These are phyloP conservation scores for Rattus norvegicus DNA, from an alignment of 2,113 vertebrate species.

Conservation along the genomic window DNA sequence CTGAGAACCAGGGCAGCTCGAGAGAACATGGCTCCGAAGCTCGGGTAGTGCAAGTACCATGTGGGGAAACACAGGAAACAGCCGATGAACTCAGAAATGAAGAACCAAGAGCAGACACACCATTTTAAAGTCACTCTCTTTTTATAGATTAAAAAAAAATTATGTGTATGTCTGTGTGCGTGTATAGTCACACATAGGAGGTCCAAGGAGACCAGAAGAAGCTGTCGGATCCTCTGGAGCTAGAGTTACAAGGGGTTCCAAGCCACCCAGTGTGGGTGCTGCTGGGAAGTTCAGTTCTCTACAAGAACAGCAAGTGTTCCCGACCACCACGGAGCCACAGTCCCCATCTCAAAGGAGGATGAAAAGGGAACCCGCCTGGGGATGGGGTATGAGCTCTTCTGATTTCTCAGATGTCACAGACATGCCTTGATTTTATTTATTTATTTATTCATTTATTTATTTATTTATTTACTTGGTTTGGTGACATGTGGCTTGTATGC, in stretches of 20 bases:
- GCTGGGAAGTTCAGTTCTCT: background rate
- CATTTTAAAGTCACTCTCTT: background rate
- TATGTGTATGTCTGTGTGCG: background rate
- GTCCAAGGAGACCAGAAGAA: background rate
- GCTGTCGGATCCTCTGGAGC: background rate
- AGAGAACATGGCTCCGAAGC: background rate
- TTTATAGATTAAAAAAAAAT: background rate
- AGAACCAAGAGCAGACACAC: background rate
- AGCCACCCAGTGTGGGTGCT: background rate
- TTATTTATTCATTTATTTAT: no score
- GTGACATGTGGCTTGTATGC: background rate
- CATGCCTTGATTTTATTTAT: background rate
- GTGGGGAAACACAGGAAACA: background rate
- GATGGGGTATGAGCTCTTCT: background rate
- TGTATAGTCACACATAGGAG: background rate
- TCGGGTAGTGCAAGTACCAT: accelerated
- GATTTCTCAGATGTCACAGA: background rate
- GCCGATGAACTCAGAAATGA: background rate
- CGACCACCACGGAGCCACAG: background rate
- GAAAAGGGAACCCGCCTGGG: background rate
- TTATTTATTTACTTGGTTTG: background rate
- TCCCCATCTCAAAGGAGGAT: background rate
- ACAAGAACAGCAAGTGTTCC: background rate
- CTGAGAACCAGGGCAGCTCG: background rate
- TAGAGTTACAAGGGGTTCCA: background rate